Evolutionary conservation across 2,797 vertebrate species (phyloP).

Genomic region (Muraenolepis orangiensis): DNA sequence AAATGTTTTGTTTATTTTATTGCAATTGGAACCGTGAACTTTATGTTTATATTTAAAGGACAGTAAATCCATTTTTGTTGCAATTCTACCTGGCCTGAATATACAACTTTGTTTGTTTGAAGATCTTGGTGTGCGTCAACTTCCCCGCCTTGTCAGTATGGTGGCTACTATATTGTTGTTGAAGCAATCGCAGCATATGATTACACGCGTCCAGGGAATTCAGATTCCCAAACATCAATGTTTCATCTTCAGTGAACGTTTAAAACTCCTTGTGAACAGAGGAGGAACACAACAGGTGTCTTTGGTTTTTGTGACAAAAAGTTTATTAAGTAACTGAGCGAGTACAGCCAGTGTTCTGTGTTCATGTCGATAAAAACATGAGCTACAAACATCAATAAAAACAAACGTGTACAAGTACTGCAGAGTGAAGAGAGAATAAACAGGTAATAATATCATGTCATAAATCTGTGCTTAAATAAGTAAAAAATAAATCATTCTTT

Average conservation of each 20-base stretch:
- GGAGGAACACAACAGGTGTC: neutral
- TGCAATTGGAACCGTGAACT: too few species aligned
- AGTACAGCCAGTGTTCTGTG: slow-evolving; percentile 42
- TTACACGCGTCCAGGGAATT: neutral
- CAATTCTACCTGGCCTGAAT: too few species aligned
- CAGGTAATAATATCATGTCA: slow-evolving; percentile 41
- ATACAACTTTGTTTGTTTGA: too few species aligned
- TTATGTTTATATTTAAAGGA: too few species aligned
- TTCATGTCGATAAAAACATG: slow-evolving; percentile 58
- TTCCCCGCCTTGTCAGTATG: too few species aligned
- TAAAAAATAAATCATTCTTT: slow-evolving; percentile 49
- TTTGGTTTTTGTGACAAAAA: slow-evolving; percentile 59
- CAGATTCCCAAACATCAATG: neutral
- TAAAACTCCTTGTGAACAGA: neutral
- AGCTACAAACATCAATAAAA: slow-evolving; percentile 62
- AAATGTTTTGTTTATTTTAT: too few species aligned
- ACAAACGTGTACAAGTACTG: slow-evolving; percentile 9
- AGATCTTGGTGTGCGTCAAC: too few species aligned
- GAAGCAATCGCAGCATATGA: too few species aligned
- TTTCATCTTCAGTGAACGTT: neutral
- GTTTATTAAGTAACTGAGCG: slow-evolving; percentile 79
- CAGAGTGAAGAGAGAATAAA: slow-evolving; percentile 33
- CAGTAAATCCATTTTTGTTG: too few species aligned
- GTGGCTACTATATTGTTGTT: too few species aligned
- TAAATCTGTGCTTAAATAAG: slow-evolving; percentile 67